Evolutionary conservation across 2,113 vertebrate genomes (phyloP), one percentile per base, ranked within the genome.

Genomic region (Megatriorchis doriae): DNA sequence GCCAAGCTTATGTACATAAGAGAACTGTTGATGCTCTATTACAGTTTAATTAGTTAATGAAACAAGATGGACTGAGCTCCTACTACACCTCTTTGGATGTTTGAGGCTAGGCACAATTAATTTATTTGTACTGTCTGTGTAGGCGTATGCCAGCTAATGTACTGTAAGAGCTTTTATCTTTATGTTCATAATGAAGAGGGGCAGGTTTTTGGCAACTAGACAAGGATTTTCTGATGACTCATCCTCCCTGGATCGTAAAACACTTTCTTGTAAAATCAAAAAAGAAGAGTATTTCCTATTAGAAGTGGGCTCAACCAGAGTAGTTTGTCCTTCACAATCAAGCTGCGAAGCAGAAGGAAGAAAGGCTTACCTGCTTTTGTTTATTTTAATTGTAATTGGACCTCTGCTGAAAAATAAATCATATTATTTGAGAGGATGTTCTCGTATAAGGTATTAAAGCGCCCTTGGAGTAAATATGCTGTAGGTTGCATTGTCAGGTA

Each of bases 31-130:
- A 55, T 61, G 96, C 95, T 98, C 96, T 96, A 92, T 98, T 98
- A 96, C 70, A 91, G 71, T 97, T 98, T 98, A 98, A 98, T 98
- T 98, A 98, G 97, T 98, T 98, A 98, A 98, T 98, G 97, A 98
- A 98, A 97, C 96, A 97, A 97, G 97, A 97, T 93, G 86, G 94
- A 97, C 97, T 88, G 38, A 96, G 95, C 97, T 96, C 74, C 96
- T 97, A 59, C 95, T 97, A 88, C 97, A 97, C 97, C 95, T 98
- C 97, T 98, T 67, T 77, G 97, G 92, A 97, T 98, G 93, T 97
- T 98, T 96, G 97, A 97, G 96, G 97, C 96, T 97, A 97, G 94
- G 98, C 97, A 97, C 98, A 98, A 98, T 98, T 98, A 98, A 98
- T 98, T 98, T 98, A 98, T 98, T 98, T 98, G 97, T 97, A 97